Evolutionary conservation across 1,140 invertebrate species (phyloP), one percentile per base, ranked within the genome.

Genomic region (Cydia amplana): DNA sequence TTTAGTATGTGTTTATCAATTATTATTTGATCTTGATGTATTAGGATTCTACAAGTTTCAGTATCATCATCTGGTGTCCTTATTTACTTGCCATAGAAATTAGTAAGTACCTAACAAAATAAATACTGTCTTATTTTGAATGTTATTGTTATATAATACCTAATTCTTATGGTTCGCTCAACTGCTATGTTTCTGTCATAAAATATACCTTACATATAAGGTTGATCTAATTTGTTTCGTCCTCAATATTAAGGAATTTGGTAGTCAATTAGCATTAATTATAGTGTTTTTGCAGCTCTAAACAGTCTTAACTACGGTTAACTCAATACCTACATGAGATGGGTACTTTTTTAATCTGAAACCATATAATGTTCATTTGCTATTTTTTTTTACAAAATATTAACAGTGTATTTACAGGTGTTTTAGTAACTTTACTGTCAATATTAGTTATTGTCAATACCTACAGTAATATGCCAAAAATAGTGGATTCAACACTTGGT

Each of bases 131-230:
- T 51, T 51, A 6, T 51, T 7, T 43, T 51, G 4, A 7, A 51
- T 18, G n/a, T 60, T n/a, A n/a, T n/a, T n/a, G n/a, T n/a, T 60
- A 60, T 23, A 60, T 60, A 23, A 12, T 60, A 55, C n/a, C 51
- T 55, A 23, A 60, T 60, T 23, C n/a, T 70, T 70, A 40, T 70
- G n/a, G 36, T 7, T 65, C 7, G 65, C 65, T 70, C 65, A 70
- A 70, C 25, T 65, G 64, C 28, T 70, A 40, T 32, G 65, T 32
- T 36, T 18, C 36, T 70, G 16, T 16, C 23, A 72, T 36, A 43
- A 18, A 25, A 72, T 46, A 51, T 18, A 51, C 67, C 25, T 72
- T 40, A 40, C 36, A 40, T 40, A 40, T 40, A 40, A 40, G 36
- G 36, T 10, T 9, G 9, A 40, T 28, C 36, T 32, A 67, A 67